These are phyloP conservation scores for Acromyrmex charruanus DNA, from an alignment of 1,140 invertebrate species.

Conservation along the genomic window DNA sequence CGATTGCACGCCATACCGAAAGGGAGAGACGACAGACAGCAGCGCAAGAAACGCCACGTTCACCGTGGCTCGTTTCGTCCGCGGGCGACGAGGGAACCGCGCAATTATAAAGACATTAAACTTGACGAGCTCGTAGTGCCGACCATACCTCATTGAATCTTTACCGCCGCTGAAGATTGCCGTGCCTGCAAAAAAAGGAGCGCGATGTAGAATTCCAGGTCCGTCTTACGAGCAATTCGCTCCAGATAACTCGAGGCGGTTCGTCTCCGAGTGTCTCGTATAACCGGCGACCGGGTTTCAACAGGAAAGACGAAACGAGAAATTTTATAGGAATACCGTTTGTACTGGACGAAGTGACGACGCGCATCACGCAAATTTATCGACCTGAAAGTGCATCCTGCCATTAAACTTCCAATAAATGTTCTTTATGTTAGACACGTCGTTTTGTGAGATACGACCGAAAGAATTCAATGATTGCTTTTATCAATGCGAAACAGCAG, in stretches of 20 bases:
- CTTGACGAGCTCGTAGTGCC: conserved; percentile 36
- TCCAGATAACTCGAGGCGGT: conserved; percentile 33
- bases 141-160: conserved; percentile 51
- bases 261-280: conserved; percentile 15
- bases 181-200: conserved; percentile 38
- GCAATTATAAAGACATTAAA: conserved; percentile 72
- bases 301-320: neutral
- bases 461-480: neutral
- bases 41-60: conserved; percentile 14
- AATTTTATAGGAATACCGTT: conserved; percentile 53
- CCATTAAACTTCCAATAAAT: conserved; percentile 17
- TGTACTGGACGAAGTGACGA: conserved; percentile 1
- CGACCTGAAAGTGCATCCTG: conserved; percentile 33
- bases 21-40: neutral
- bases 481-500: neutral
- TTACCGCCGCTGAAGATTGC: conserved; percentile 31
- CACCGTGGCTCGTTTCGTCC: neutral
- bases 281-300: conserved; percentile 18
- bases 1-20: neutral
- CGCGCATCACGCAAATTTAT: conserved; percentile 37
- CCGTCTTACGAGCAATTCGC: conserved; percentile 28
- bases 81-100: neutral
- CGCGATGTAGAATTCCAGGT: conserved; percentile 14
- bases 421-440: conserved; percentile 15
- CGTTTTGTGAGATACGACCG: neutral